Base-by-base conservation (phyloP, 2,113 vertebrate genomes). In the Artemisiospiza belli region DNA sequence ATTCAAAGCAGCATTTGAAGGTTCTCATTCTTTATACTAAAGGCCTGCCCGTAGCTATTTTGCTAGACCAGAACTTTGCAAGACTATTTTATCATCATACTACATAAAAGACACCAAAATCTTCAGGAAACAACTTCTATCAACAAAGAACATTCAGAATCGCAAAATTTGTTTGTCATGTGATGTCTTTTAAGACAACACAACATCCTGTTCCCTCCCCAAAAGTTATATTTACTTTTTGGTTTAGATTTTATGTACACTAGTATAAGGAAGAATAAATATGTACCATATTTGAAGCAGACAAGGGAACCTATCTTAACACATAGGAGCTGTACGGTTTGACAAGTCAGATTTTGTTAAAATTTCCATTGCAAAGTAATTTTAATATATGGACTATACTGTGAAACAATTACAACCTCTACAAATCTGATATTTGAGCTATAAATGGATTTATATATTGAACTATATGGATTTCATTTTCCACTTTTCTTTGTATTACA, bases 1-100 rank as follows among this genome's bases (percentile, higher is more conserved):
- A 94, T 68, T 90, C 67, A 89, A 94, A 91, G 84, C 41, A 90
- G 89, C 30, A 89, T 55, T 87, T 79, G 49, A 87, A 79, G 59
- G 54, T 78, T 92, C 74, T 84, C 33, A 66, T 89, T 82, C 73
- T 78, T 83, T 47, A 86, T 16, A 63, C 23, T 75, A 24, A 35
- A 74, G 47, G 62, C 35, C 30, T 59, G 15, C 27, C 68, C 57
- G 6, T 6, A 90, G 58, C 44, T 44, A 37, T 59, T 76, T 79
- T 75, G 15, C 43, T 57, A 49, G 19, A 75, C 19, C 20, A 87
- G 33, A 55, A 61, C 33, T 84, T 41, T 18, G 18, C 25, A 80
- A 66, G 35, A 43, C 41, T 49, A 19, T 57, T 93, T 86, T 43
- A 77, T 86, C 58, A 82, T 69, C 46, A 23, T 5, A 30, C 4